phyloP scores from a whole-genome alignment of 2,113 vertebrate species.

The Turdus rufiventris region DNA sequence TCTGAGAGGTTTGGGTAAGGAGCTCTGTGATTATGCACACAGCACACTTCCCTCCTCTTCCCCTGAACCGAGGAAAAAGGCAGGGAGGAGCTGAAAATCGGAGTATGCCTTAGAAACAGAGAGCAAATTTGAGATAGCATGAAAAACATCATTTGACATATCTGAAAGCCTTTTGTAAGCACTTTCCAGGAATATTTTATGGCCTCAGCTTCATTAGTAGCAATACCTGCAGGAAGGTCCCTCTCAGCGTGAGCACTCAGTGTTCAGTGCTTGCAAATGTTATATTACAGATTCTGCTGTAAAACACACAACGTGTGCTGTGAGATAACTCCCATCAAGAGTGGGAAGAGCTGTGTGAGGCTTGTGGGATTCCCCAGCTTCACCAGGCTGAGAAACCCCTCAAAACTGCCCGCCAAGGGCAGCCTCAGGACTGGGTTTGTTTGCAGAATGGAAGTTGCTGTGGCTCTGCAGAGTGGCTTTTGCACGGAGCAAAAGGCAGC shows the following conservation, averaged over 20 bases:
- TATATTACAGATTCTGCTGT: not conserved
- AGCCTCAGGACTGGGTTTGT: fast-evolving
- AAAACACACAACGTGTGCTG: not conserved
- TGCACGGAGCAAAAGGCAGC: fast-evolving
- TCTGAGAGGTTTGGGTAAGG: not conserved
- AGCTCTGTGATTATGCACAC: not conserved
- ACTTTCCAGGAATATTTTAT: not conserved
- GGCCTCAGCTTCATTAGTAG: not conserved
- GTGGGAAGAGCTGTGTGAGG: not conserved
- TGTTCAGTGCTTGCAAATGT: not conserved
- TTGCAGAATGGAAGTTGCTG: not conserved
- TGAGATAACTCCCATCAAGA: not conserved
- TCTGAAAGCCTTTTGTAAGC: not conserved
- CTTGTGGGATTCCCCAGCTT: not conserved
- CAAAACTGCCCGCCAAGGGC: fast-evolving
- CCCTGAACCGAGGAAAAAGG: fast-evolving
- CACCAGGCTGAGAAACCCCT: not conserved
- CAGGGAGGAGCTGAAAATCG: not conserved
- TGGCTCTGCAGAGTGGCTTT: fast-evolving
- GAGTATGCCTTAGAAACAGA: not conserved
- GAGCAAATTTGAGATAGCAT: not conserved
- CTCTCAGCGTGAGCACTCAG: not conserved
- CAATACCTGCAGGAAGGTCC: not conserved
- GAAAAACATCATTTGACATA: not conserved
- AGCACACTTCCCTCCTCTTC: not conserved